Evolutionary conservation across 2,113 vertebrate species (phyloP).

Genomic region (Furnarius figulus): DNA sequence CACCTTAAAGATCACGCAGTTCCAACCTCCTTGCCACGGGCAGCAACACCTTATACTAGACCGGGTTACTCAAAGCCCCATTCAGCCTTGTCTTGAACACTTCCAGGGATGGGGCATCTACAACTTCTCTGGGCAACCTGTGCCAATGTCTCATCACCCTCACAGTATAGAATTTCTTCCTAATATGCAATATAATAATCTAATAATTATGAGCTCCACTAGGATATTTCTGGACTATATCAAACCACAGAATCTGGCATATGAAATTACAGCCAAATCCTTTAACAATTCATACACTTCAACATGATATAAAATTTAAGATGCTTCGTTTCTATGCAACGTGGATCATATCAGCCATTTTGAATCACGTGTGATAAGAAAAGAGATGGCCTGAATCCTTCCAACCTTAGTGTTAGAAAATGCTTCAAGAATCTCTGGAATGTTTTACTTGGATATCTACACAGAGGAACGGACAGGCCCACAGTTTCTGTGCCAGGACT

Average conservation of each 20-base stretch:
- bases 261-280: background rate
- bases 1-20: no score
- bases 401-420: background rate
- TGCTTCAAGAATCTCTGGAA: background rate
- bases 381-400: background rate
- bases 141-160: background rate
- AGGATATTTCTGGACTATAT: background rate
- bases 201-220: background rate
- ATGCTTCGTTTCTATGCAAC: background rate
- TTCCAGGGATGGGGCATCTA: background rate
- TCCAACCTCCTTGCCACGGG: background rate
- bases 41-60: background rate
- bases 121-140: background rate
- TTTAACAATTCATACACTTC: background rate
- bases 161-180: background rate
- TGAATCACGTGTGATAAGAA: background rate
- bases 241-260: background rate
- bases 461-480: background rate
- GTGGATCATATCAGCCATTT: background rate
- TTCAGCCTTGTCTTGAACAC: background rate
- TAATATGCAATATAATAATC: background rate
- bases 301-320: background rate
- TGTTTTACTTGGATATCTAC: background rate
- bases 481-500: background rate
- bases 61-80: fast-evolving